Evolutionary conservation across 2,797 vertebrate genomes (phyloP).

Genomic region (Alcedo atthis): DNA sequence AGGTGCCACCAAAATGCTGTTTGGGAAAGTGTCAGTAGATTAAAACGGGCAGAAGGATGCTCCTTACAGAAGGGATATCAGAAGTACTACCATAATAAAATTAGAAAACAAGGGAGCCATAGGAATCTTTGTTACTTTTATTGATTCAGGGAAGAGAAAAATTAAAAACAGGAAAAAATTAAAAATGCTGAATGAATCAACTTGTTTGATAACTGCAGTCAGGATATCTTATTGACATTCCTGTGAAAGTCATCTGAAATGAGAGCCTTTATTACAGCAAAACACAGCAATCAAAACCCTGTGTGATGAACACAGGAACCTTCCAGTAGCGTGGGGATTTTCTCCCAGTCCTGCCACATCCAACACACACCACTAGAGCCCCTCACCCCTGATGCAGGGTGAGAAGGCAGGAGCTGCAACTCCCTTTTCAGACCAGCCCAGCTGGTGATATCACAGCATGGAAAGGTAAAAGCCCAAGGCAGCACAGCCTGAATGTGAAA

Average conservation of each 20-base stretch:
- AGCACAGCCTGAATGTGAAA: not conserved
- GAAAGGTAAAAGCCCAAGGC: not conserved
- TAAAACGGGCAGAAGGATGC: not conserved
- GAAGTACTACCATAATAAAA: not conserved
- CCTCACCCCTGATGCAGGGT: rapidly evolving
- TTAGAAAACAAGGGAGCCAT: not conserved
- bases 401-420: not conserved
- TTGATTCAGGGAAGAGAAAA: not conserved
- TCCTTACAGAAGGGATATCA: not conserved
- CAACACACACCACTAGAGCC: not conserved
- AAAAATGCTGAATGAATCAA: not conserved
- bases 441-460: not conserved
- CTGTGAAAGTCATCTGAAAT: not conserved
- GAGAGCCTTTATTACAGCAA: not conserved
- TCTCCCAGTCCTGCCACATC: not conserved
- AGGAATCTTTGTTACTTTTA: not conserved
- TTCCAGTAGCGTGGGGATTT: not conserved
- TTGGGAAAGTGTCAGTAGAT: not conserved
- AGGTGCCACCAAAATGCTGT: not conserved
- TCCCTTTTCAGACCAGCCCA: not conserved
- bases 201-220: not conserved
- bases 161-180: not conserved
- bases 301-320: not conserved
- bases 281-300: not conserved
- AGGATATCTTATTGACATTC: not conserved